Evolutionary conservation across 2,113 vertebrate genomes (phyloP).

Genomic region (Bufo bufo): DNA sequence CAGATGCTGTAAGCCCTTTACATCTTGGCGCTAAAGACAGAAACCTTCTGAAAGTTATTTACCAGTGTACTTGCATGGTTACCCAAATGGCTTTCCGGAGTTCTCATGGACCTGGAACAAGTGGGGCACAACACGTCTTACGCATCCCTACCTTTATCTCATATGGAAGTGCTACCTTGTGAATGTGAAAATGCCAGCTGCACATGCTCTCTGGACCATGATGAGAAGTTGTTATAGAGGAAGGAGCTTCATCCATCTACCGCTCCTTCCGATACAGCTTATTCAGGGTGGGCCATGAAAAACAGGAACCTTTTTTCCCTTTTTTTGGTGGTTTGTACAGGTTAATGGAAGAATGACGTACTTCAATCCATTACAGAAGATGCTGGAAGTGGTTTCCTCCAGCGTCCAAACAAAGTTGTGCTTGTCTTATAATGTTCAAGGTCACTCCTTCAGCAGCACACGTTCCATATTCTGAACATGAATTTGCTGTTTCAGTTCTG

Average conservation of each 20-base stretch:
- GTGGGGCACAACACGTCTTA: neutral
- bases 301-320: too few relatives aligned
- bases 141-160: neutral
- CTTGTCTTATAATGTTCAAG: too few relatives aligned
- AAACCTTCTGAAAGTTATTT: constrained; percentile 26
- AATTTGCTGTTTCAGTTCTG: too few relatives aligned
- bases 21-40: constrained; percentile 16
- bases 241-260: neutral
- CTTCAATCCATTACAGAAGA: too few relatives aligned
- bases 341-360: too few relatives aligned
- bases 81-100: constrained; percentile 18
- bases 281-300: too few relatives aligned
- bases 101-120: neutral
- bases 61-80: neutral
- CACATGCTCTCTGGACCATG: neutral
- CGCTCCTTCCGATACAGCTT: neutral
- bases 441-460: too few relatives aligned
- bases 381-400: too few relatives aligned
- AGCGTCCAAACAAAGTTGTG: too few relatives aligned
- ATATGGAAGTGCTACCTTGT: neutral
- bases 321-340: too few relatives aligned
- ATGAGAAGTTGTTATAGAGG: neutral
- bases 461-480: too few relatives aligned
- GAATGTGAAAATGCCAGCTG: neutral
- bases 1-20: constrained; percentile 52